Base-by-base conservation (phyloP, 2,888 invertebrate genomes). In the Callinectes sapidus region DNA sequence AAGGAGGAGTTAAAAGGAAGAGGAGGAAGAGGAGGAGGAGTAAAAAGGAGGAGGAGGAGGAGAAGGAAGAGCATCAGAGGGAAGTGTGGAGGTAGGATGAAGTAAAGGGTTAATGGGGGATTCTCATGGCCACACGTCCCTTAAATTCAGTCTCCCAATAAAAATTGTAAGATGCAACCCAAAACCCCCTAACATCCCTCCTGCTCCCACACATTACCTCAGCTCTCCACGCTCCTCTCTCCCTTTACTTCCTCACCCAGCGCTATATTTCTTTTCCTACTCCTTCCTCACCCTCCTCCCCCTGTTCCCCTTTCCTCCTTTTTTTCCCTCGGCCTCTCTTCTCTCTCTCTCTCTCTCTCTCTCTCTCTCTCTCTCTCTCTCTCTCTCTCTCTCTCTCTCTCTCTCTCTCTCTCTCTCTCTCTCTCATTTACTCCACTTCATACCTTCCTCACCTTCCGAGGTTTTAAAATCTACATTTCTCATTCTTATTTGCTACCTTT, bases 321-420 rank as follows among this genome's bases (percentile, higher is more conserved):
- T 23, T 2, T 1, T 23, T 10, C 10, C 23, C 35, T 35, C 35
- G 2, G 1, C 23, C 10, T 10, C 10, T 10, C 10, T 10, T 2
- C 1, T 23, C 42, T 42, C 35, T 23, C 13, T 14, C 5, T 23
- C 23, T 23, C 13, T 14, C 13, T 23, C 23, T 23, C 23, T 23
- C 23, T 23, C 23, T 23, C 42, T 42, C 42, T 42, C 42, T 42
- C 42, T 42, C 42, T 42, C 23, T 23, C 23, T 23, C 42, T 42
- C 42, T 42, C 42, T 42, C 42, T 35, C 86, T 86, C 86, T 35
- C 86, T 86, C 86, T 86, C 86, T 86, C 86, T 86, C 86, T 86
- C 86, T 86, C 86, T 86, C 86, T 86, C 86, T 86, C 86, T 86
- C 86, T 42, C 42, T 86, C 39, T 86, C 42, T 42, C 42, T 86